Percentiles rank a stretch among this genome's conserved stretches.
phyloP scores from a whole-genome alignment of 2,888 invertebrate species.

The Cosmopolites sordidus region DNA sequence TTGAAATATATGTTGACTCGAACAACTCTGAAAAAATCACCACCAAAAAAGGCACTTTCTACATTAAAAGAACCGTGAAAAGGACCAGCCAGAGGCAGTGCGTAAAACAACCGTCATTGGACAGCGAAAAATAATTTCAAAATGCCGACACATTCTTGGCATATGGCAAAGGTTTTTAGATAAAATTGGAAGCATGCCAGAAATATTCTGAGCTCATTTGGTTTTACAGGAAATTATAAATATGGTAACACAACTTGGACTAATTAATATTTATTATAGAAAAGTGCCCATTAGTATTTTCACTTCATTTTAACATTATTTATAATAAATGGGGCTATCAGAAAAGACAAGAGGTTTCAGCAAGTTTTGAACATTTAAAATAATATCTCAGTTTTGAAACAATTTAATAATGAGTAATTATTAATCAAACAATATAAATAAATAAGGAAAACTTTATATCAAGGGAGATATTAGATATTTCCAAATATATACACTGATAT shows the following conservation, averaged over 20 bases:
- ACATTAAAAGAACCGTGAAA: constrained; percentile 1
- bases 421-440: too few species aligned
- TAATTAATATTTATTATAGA: not conserved
- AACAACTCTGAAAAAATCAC: not conserved
- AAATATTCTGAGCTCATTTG: constrained; percentile 35
- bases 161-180: constrained; percentile 35
- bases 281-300: not conserved
- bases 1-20: constrained; percentile 5
- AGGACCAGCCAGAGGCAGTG: constrained; percentile 6
- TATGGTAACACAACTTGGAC: constrained; percentile 27
- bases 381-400: too few species aligned
- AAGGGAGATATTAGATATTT: too few species aligned
- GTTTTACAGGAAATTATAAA: constrained; percentile 32
- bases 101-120: constrained; percentile 20
- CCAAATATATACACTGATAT: too few species aligned
- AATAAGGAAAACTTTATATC: too few species aligned
- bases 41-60: constrained; percentile 14
- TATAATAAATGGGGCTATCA: too few species aligned
- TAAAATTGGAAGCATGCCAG: constrained; percentile 41
- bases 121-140: constrained; percentile 42
- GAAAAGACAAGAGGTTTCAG: too few species aligned
- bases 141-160: constrained; percentile 50
- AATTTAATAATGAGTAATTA: too few species aligned
- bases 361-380: too few species aligned
- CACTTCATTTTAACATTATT: too few species aligned